A percentile compares a stretch with the other conserved stretches of the same genome.
Conservation (phyloP, 2,113 vertebrate species). For the Zosterops borbonicus region DNA sequence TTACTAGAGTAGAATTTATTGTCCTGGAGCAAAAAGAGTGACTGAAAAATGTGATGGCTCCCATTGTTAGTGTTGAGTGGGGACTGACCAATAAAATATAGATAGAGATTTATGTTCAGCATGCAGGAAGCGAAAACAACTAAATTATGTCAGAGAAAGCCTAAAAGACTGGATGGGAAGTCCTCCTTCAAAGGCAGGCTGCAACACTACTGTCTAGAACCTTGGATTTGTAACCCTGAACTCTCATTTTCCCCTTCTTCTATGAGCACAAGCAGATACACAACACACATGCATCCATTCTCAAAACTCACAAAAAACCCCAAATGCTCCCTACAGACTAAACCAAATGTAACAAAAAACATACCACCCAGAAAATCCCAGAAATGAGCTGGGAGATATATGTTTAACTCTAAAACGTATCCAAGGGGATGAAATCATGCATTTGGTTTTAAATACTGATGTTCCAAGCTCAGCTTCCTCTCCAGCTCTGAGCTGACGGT, state of each 20-base stretch:
- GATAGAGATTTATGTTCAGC: background rate
- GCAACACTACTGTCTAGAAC: background rate
- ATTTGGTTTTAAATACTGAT: background rate
- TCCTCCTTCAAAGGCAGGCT: background rate
- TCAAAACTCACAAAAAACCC: rapidly evolving
- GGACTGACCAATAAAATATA: background rate
- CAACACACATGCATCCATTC: background rate
- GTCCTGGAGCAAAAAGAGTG: background rate
- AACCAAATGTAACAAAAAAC: background rate
- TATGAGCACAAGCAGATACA: background rate
- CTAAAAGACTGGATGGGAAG: background rate
- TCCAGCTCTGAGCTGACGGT: background rate
- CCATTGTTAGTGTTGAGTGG: rapidly evolving
- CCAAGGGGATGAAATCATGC: background rate
- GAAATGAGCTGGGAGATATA: background rate
- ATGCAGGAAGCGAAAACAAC: background rate
- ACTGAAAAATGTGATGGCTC: background rate
- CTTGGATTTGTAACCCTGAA: background rate
- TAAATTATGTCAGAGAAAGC: background rate
- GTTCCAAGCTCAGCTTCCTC: background rate
- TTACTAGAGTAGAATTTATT: background rate
- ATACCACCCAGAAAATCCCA: background rate
- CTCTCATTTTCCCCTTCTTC: background rate
- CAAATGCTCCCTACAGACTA: rapidly evolving
- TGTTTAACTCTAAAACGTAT: background rate